phyloP scores from a whole-genome alignment of 2,113 vertebrate species.

The Percopsis transmontana region DNA sequence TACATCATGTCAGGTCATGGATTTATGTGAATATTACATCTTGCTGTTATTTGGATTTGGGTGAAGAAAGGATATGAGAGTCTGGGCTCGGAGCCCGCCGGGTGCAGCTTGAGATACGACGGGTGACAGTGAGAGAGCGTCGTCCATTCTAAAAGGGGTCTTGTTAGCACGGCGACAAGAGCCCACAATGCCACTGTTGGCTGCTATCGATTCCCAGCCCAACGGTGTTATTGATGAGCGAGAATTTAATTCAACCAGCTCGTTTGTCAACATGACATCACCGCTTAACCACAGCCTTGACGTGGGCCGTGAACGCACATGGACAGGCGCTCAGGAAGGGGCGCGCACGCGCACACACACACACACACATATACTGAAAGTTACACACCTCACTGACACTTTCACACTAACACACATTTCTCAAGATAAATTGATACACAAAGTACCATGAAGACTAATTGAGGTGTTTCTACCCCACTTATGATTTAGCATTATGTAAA shows the following conservation, averaged over 20 bases:
- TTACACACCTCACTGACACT: background rate
- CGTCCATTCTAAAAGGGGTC: constrained; percentile 71
- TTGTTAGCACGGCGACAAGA: constrained; percentile 71
- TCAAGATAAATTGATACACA: background rate
- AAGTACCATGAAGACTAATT: constrained; percentile 12
- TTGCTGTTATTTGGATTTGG: constrained; percentile 48
- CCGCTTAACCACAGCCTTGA: constrained; percentile 73
- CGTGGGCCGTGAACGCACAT: constrained; percentile 57
- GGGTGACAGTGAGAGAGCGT: constrained; percentile 60
- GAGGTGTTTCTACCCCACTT: constrained; percentile 26
- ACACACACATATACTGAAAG: constrained; percentile 4
- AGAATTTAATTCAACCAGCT: constrained; percentile 80
- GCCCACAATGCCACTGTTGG: constrained; percentile 67
- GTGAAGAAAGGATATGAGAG: constrained; percentile 61
- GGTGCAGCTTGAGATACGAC: constrained; percentile 33
- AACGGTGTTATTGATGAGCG: constrained; percentile 79
- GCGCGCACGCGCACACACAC: constrained; percentile 22
- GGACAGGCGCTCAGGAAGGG: constrained; percentile 19
- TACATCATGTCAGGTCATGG: constrained; percentile 69
- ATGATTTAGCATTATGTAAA: constrained; percentile 45
- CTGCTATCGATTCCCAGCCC: constrained; percentile 75
- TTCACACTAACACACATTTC: background rate
- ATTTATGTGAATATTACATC: constrained; percentile 71
- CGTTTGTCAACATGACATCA: constrained; percentile 81
- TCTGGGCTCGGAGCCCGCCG: constrained; percentile 10